Evolutionary conservation across 35 echinoderm and acorn worm genomes (phyloP).

Genomic region (Lytechinus pictus): DNA sequence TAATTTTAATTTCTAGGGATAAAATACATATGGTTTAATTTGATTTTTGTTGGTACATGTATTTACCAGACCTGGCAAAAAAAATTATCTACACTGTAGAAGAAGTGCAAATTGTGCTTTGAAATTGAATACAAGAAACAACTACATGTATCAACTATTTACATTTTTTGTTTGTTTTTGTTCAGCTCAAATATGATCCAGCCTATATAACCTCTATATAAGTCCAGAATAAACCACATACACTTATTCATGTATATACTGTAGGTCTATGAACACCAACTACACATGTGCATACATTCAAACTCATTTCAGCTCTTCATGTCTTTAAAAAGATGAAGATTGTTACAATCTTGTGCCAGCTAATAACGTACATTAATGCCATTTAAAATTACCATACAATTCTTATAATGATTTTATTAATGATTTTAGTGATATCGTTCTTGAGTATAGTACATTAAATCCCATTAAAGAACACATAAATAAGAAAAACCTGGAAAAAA

Average conservation of each 20-base stretch:
- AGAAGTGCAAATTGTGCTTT: neutral
- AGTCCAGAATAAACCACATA: neutral
- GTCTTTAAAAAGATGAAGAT: neutral
- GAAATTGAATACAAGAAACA: neutral
- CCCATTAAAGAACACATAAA: too few relatives aligned
- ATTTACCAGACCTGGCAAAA: too few relatives aligned
- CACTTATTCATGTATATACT: neutral
- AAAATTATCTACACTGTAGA: too few relatives aligned
- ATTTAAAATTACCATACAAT: neutral
- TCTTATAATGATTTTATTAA: neutral
- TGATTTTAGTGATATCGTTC: neutral
- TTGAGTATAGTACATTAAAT: neutral
- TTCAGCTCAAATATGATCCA: neutral
- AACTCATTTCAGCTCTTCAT: constrained; percentile 16
- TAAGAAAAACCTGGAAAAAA: too few relatives aligned
- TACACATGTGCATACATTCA: neutral
- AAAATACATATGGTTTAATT: neutral
- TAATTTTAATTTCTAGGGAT: neutral
- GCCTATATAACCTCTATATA: neutral
- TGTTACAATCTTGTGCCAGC: constrained; percentile 16
- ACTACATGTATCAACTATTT: neutral
- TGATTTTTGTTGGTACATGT: too few relatives aligned
- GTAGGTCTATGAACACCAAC: neutral
- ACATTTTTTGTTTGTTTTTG: neutral
- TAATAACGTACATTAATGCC: neutral